A percentile compares a stretch with the other conserved stretches of the same genome.
These are phyloP conservation scores for Adelges cooleyi DNA, from an alignment of 1,140 invertebrate species.

Conservation along the genomic window DNA sequence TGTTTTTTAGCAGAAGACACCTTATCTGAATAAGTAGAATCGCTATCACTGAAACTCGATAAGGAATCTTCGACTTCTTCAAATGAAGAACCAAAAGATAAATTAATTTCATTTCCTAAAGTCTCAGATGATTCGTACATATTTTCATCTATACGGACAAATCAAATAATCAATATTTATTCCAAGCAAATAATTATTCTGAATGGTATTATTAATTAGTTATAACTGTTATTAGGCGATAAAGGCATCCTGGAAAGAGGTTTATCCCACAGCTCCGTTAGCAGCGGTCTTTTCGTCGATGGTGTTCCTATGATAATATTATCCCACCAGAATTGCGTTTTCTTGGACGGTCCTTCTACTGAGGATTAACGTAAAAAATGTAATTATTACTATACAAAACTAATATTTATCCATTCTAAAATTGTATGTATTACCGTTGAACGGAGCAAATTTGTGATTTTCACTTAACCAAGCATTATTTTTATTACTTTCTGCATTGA, in stretches of 20 bases:
- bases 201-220: no score
- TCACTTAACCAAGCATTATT: background rate
- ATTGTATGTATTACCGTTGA: background rate
- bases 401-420: background rate
- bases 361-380: no score
- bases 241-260: background rate
- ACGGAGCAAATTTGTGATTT: conserved; percentile 4
- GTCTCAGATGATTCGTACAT: background rate
- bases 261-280: conserved; percentile 11
- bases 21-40: conserved; percentile 2
- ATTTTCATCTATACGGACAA: background rate
- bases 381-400: no score
- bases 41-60: conserved; percentile 16
- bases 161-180: no score
- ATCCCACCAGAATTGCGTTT: conserved; percentile 5
- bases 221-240: conserved; percentile 1
- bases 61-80: conserved; percentile 23
- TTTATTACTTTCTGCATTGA: background rate
- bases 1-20: background rate
- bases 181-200: no score
- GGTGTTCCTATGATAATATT: conserved; percentile 10
- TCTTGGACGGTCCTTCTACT: background rate
- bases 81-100: conserved; percentile 8
- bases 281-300: background rate
- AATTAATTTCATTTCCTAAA: background rate